Percentiles rank a stretch among this genome's conserved stretches.
phyloP scores from a whole-genome alignment of 2,888 invertebrate species.

The Nipponacmea schrenckii region DNA sequence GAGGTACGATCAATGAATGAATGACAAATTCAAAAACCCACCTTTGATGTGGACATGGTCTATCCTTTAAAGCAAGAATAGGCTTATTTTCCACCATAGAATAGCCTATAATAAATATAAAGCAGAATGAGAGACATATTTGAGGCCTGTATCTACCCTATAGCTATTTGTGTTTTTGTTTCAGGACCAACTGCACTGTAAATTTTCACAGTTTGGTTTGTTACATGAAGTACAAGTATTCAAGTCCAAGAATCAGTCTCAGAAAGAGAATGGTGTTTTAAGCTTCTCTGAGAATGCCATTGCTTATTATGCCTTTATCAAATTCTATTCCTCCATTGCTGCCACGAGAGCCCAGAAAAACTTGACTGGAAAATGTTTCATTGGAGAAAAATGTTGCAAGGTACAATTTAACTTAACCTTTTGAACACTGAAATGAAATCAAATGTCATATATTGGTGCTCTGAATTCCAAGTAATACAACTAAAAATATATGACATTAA shows the following conservation, averaged over 20 bases:
- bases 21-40: no score
- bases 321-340: constrained; percentile 44
- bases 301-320: constrained; percentile 52
- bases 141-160: no score
- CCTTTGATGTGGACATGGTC: no score
- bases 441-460: no score
- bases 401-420: no score
- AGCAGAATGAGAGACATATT: no score
- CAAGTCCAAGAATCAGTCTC: constrained; percentile 23
- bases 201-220: constrained; percentile 47
- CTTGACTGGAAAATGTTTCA: constrained; percentile 34
- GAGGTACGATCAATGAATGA: constrained; percentile 30
- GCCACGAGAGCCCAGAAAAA: constrained; percentile 39
- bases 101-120: no score
- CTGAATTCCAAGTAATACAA: no score
- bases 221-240: constrained; percentile 47
- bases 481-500: no score
- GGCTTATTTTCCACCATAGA: no score
- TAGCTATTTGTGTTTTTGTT: constrained; percentile 23
- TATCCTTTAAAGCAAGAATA: no score
- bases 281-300: not conserved
- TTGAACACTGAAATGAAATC: no score
- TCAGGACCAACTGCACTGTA: constrained; percentile 38
- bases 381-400: constrained; percentile 44
- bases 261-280: not conserved